Base-by-base conservation (phyloP, 1,140 invertebrate genomes). In the Cherax quadricarinatus region DNA sequence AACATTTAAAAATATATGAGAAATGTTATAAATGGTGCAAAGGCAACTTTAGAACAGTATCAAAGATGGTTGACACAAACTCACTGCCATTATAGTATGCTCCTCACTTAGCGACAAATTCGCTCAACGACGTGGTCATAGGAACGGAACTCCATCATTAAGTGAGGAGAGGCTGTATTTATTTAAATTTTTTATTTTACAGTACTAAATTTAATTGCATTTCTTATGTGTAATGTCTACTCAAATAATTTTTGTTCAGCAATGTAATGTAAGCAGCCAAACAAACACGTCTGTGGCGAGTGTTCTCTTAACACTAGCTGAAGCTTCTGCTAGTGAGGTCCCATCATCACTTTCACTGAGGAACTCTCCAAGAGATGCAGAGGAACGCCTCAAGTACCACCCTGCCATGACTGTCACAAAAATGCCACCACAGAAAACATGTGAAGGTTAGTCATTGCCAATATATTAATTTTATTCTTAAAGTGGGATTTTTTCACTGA, bases 251-350 rank as follows among this genome's bases (percentile, higher is more conserved):
- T 66, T 66, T 73, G 51, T 51, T 5, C 66, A 86, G 85, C 30
- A 75, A 16, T 41, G 41, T 30, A 86, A 75, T 9, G 5, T 86
- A 3, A 86, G 48, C 41, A 62, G 82, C 21, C 87, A 57, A 5
- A 24, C 73, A 62, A 91, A 14, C 84, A 91, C 90, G 2, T 91
- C 90, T 3, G 60, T 91, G 57, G 90, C 90, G 53, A 91, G 90
- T 48, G 90, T 91, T 24, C 84, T 91, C 49, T 41, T 91, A 41
- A 82, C 90, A 60, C 90, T 91, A 9, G 90, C 84, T 10, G 62
- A 86, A 21, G 21, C 75, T 60, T 70, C 90, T n/a, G 82, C 73
- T 14, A 24, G 57, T 4, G 81, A 60, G 10, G 51, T 21, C 3
- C n/a, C 51, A 16, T 57, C 81, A 83, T 10, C 57, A 60, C 51